A percentile compares a stretch with the other conserved stretches of the same genome.
Evolutionary conservation across 2,113 vertebrate species (phyloP).

Genomic region (Ophiodon elongatus): DNA sequence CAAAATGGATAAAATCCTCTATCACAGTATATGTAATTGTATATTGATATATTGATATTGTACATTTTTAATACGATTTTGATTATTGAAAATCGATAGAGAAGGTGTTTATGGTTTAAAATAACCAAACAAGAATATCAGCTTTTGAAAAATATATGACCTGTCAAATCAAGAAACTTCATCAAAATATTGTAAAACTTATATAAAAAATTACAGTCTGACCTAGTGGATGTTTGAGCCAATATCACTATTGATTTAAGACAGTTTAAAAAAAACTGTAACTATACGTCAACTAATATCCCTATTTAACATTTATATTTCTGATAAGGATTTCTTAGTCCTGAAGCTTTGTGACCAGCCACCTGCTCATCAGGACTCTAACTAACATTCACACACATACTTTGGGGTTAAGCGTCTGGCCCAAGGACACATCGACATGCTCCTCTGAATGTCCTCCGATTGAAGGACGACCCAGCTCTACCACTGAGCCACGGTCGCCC

Average conservation of each 20-base stretch:
- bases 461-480: no score
- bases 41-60: background rate
- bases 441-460: no score
- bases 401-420: no score
- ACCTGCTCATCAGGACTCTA: no score
- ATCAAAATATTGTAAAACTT: background rate
- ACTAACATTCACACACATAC: no score
- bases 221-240: background rate
- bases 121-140: background rate
- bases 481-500: no score
- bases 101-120: background rate
- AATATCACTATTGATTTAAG: background rate
- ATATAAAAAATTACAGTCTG: background rate
- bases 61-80: background rate
- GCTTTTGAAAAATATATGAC: background rate
- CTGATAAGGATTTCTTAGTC: background rate
- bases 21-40: background rate
- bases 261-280: background rate
- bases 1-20: background rate
- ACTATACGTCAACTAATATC: background rate
- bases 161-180: background rate
- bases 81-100: background rate
- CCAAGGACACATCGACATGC: no score
- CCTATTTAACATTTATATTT: background rate
- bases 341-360: background rate